Percentiles rank a stretch among this genome's conserved stretches.
These are phyloP conservation scores for Pantherophis vulpinus DNA, from an alignment of 2,797 vertebrate species.

Conservation along the genomic window DNA sequence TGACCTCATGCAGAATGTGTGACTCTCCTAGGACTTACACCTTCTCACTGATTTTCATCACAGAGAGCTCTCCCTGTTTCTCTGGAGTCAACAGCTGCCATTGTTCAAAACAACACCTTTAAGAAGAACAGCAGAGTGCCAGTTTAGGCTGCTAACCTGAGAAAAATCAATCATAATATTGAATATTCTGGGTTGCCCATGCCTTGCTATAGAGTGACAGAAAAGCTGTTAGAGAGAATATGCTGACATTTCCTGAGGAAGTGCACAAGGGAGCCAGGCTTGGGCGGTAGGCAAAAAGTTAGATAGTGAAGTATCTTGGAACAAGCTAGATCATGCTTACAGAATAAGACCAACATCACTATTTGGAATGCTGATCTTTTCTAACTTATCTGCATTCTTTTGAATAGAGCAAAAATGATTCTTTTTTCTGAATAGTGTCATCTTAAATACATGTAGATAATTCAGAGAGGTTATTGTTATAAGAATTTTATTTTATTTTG, in stretches of 20 bases:
- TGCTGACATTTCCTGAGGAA: slow-evolving; percentile 9
- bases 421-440: neutral
- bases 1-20: neutral
- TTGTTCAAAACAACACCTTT: slow-evolving; percentile 1
- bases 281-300: neutral
- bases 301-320: neutral
- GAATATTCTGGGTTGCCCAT: neutral
- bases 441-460: neutral
- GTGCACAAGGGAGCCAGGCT: neutral
- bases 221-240: neutral
- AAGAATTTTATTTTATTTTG: too few species aligned
- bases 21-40: neutral
- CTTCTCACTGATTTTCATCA: slow-evolving; percentile 9
- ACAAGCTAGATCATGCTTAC: neutral
- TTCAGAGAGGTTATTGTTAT: neutral
- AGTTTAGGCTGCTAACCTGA: neutral
- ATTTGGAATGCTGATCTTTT: neutral
- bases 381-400: neutral
- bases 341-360: neutral
- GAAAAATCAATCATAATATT: slow-evolving; percentile 37
- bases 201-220: neutral
- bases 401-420: neutral
- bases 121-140: slow-evolving; percentile 16
- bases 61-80: neutral
- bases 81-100: neutral